These are phyloP conservation scores for Diarsia brunnea DNA, from an alignment of 2,888 invertebrate genomes.

Conservation along the genomic window DNA sequence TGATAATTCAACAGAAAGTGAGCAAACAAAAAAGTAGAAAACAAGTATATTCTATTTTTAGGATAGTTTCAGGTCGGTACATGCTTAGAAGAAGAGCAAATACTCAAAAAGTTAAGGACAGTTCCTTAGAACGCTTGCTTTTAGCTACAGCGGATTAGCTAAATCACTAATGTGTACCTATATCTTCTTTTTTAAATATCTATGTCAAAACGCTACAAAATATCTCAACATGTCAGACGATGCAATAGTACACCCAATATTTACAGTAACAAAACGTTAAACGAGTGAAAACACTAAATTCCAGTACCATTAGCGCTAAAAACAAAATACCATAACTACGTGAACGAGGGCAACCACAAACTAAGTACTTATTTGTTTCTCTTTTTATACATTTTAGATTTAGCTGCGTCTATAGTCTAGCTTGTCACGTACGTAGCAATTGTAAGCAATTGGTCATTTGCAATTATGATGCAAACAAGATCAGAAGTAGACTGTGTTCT, in stretches of 20 bases:
- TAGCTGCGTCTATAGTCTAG: conserved; percentile 32
- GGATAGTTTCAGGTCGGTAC: not conserved
- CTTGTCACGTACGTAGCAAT: conserved; percentile 62
- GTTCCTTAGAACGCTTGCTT: not conserved
- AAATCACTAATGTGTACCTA: not conserved
- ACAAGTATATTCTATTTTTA: not conserved
- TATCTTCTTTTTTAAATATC: not conserved
- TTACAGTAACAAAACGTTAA: conserved; percentile 19
- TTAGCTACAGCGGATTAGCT: not conserved
- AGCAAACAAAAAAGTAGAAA: not conserved
- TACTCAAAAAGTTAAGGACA: not conserved
- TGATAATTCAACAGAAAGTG: not conserved
- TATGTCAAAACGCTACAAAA: not conserved
- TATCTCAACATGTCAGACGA: not conserved
- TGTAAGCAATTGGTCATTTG: conserved; percentile 57
- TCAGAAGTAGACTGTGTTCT: conserved; percentile 45
- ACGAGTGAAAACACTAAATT: conserved; percentile 44
- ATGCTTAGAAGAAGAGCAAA: not conserved
- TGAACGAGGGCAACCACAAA: conserved; percentile 60
- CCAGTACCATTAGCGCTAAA: conserved; percentile 28
- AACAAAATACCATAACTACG: conserved; percentile 57
- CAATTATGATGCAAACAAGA: conserved; percentile 61
- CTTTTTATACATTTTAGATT: conserved; percentile 46
- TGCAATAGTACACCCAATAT: conserved; percentile 8
- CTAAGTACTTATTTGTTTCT: conserved; percentile 46